Base-by-base conservation (phyloP, 2,797 vertebrate genomes). In the Forpus xanthops region DNA sequence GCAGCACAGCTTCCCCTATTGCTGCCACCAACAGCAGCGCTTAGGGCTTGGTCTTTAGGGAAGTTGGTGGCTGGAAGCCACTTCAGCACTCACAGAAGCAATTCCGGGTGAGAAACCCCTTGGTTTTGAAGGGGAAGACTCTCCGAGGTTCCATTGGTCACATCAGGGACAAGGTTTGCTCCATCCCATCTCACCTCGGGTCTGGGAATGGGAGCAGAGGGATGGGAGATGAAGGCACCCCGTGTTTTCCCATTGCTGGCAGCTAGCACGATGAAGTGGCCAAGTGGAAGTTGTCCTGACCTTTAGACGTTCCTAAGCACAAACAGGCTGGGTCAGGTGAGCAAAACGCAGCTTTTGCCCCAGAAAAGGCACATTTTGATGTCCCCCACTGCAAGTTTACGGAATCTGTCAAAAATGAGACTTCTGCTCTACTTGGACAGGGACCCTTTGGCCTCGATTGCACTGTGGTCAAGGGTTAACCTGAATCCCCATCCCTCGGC, bases 361-460 rank as follows among this genome's bases (percentile, higher is more conserved):
- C 2, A 4, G 76, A 2, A 47, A 64, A 75, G 21, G 41, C 33
- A 1, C 19, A 2, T 62, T 61, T 67, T 66, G 30, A 15, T 23
- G 45, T 7, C 50, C 85, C 84, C 27, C 21, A 27, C 76, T 3
- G 31, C 1, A 3, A 8, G 72, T 30, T 94, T 60, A 93, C 61
- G 3, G 61, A 75, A 90, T 68, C 79, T 49, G 18, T 49, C 81
- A 90, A 94, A 92, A 82, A 80, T 61, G 81, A 90, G 85, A 44
- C 84, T 87, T 92, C 56, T 90, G 90, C 70, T 71, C 88, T 35
- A 65, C 68, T 94, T 87, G 93, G 90, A 75, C 67, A 50, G 35
- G 50, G 60, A 7, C 0, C 2, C 37, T 87, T 53, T 85, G 58
- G 65, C 42, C 71, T n/a, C 2, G 3, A 15, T 52, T 31, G 47